Conservation (phyloP, 2,888 invertebrate species). For the Halictus quadricinctus region DNA sequence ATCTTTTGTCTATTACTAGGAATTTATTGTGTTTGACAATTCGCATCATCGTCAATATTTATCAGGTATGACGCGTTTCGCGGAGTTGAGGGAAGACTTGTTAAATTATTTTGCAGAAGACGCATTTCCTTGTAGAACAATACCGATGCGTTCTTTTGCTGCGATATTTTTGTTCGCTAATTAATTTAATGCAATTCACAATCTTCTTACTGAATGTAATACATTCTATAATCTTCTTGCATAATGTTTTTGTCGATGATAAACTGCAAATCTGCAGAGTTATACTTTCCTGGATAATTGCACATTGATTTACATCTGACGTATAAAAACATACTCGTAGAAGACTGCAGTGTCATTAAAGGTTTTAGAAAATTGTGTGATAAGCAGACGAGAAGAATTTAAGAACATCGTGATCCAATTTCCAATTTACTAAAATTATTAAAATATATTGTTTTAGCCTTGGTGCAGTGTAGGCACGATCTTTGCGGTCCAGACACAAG, state of each 20-base stretch:
- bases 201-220: no score
- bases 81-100: background rate
- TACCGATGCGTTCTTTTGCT: background rate
- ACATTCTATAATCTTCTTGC: background rate
- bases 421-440: no score
- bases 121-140: background rate
- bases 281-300: background rate
- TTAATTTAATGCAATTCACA: background rate
- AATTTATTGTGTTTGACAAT: background rate
- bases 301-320: background rate
- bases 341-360: no score
- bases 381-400: no score
- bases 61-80: background rate
- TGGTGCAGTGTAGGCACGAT: no score
- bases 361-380: no score
- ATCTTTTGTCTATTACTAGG: background rate
- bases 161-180: background rate
- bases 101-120: background rate
- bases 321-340: background rate
- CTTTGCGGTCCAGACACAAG: no score
- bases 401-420: no score
- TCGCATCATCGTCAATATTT: background rate
- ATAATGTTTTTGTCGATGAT: background rate
- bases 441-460: no score
- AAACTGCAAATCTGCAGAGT: background rate